Percentiles rank a stretch among this genome's conserved stretches.
Conservation (phyloP, 2,797 vertebrate species). For the Lepus townsendii region DNA sequence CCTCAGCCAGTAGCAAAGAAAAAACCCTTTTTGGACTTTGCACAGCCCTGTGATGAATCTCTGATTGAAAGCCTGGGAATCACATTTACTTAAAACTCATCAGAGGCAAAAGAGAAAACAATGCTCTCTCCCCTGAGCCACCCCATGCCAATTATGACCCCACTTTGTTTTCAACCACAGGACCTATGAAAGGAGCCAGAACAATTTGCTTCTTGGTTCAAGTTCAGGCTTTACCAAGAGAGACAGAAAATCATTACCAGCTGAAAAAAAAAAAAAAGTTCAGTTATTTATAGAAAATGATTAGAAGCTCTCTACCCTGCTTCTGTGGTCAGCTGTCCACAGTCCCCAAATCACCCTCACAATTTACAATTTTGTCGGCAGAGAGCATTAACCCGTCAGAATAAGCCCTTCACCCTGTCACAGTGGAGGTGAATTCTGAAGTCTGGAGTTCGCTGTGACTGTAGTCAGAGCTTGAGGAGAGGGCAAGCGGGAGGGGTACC, state of each 20-base stretch:
- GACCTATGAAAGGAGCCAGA: conserved; percentile 16
- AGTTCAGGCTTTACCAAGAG: conserved; percentile 51
- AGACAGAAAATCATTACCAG: conserved; percentile 81
- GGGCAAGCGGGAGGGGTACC: rapidly evolving
- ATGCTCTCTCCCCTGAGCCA: neutral
- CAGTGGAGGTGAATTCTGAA: neutral
- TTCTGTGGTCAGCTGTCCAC: conserved; percentile 57
- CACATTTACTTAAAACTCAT: conserved; percentile 48
- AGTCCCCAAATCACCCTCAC: conserved; percentile 52
- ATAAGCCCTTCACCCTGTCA: neutral
- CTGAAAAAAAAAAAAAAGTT: conserved; percentile 20
- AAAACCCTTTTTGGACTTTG: neutral
- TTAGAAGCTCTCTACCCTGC: conserved; percentile 59
- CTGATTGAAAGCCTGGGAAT: neutral
- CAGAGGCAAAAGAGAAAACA: neutral
- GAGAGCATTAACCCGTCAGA: conserved; percentile 32
- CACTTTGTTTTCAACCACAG: neutral
- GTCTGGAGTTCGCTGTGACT: neutral
- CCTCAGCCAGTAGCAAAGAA: neutral
- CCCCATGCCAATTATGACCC: neutral
- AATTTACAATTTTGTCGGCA: conserved; percentile 48
- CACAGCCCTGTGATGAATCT: neutral
- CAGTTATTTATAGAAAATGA: conserved; percentile 78
- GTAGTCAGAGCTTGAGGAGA: conserved; percentile 6
- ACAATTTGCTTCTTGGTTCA: conserved; percentile 62